phyloP scores from a whole-genome alignment of 2,113 vertebrate genomes.

The Pyxicephalus adspersus region DNA sequence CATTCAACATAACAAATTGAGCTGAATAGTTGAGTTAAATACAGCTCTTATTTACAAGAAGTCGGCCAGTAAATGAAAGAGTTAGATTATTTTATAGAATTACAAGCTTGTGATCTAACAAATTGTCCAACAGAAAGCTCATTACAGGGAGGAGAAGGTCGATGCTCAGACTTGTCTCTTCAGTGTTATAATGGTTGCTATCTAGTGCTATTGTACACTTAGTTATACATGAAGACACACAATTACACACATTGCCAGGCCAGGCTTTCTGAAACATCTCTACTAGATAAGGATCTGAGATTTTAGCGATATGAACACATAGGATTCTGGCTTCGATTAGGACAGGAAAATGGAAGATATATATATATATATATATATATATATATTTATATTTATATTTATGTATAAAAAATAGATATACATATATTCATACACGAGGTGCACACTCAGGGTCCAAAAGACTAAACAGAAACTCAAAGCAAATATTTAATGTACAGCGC shows the following conservation, averaged over 20 bases:
- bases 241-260: slow-evolving; percentile 1
- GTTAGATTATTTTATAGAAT: slow-evolving; percentile 7
- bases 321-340: no score
- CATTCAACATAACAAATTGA: no score
- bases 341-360: no score
- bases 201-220: slow-evolving; percentile 1
- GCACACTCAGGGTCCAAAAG: no score
- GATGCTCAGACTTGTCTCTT: neutral
- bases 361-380: no score
- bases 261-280: neutral
- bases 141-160: neutral
- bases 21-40: neutral
- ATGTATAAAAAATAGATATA: no score
- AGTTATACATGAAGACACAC: slow-evolving; percentile 18
- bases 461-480: no score
- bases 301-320: no score
- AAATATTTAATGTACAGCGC: no score
- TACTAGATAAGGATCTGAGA: neutral
- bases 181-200: neutral
- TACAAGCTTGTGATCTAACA: neutral
- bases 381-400: no score
- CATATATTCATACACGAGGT: no score
- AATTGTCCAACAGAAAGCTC: slow-evolving; percentile 18
- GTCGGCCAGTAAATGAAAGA: neutral
- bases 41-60: neutral